Evolutionary conservation across 2,113 vertebrate genomes (phyloP).

Genomic region (Brachyhypopomus gauderio): DNA sequence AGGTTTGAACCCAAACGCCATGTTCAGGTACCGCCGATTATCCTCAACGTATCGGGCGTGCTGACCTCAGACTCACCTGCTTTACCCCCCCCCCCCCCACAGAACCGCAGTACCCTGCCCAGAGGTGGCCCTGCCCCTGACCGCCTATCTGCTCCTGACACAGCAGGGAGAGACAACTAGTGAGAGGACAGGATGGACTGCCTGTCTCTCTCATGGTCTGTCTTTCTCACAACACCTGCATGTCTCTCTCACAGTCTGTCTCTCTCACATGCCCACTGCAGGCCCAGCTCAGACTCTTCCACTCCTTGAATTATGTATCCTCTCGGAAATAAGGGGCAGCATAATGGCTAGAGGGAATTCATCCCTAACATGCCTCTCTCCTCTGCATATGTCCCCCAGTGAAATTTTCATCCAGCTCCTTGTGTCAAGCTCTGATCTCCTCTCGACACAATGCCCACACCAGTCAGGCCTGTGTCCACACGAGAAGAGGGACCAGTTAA

Average conservation of each 20-base stretch:
- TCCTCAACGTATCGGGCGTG: slow-evolving; percentile 48
- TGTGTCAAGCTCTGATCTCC: slow-evolving; percentile 36
- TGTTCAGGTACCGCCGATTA: slow-evolving; percentile 31
- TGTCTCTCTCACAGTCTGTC: slow-evolving; percentile 19
- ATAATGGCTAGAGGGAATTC: slow-evolving; percentile 58
- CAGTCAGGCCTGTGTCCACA: slow-evolving; percentile 18
- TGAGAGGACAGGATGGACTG: slow-evolving; percentile 20
- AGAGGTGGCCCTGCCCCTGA: background rate
- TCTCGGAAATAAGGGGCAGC: slow-evolving; percentile 54
- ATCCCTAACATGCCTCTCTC: slow-evolving; percentile 51
- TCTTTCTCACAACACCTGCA: background rate
- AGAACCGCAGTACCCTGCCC: slow-evolving; percentile 20
- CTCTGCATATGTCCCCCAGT: slow-evolving; percentile 41
- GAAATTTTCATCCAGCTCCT: slow-evolving; percentile 54
- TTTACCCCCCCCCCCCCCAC: slow-evolving; percentile 50
- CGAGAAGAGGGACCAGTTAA: slow-evolving; percentile 22
- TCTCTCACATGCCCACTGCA: slow-evolving; percentile 16
- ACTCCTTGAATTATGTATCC: slow-evolving; percentile 56
- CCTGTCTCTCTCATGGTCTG: slow-evolving; percentile 5
- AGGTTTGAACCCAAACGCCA: slow-evolving; percentile 47
- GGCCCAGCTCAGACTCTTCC: slow-evolving; percentile 48
- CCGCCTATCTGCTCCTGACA: slow-evolving; percentile 29
- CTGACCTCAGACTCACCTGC: slow-evolving; percentile 27
- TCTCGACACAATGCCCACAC: slow-evolving; percentile 23
- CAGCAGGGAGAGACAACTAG: background rate